These are phyloP conservation scores for Malurus cyaneus DNA, from an alignment of 2,113 vertebrate species.

Conservation along the genomic window DNA sequence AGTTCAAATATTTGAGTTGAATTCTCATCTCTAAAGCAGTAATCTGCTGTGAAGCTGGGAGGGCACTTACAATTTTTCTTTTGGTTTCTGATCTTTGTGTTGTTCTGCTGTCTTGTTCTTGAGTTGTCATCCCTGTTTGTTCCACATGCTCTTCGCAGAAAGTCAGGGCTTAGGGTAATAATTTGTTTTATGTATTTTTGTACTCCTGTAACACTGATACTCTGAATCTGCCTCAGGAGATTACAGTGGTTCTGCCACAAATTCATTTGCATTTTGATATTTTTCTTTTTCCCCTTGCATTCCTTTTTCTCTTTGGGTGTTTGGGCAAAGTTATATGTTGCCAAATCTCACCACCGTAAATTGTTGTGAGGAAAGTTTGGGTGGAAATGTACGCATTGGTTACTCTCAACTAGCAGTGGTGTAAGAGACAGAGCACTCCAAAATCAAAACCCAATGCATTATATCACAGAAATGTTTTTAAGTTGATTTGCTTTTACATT, in stretches of 20 bases:
- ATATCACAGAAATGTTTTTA: constrained; percentile 1
- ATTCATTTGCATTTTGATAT: neutral
- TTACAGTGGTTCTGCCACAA: neutral
- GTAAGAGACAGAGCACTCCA: neutral
- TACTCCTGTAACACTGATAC: neutral
- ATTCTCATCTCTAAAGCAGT: neutral
- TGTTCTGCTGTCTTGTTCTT: neutral
- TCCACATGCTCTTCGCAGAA: neutral
- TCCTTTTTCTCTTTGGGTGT: neutral
- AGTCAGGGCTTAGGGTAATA: neutral
- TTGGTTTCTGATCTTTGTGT: neutral
- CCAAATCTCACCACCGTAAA: neutral
- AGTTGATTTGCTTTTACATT: neutral
- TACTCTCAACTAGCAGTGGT: neutral
- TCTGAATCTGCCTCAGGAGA: neutral
- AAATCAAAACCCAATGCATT: neutral
- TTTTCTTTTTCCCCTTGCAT: neutral
- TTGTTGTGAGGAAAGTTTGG: neutral
- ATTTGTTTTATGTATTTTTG: neutral
- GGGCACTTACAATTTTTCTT: neutral
- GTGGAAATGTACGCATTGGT: neutral
- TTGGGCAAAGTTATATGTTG: neutral
- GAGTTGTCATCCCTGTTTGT: rapidly evolving
- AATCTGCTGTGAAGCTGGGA: neutral
- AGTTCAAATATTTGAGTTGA: neutral